These are phyloP conservation scores for Dinocampus coccinellae DNA, from an alignment of 2,888 invertebrate species.

Conservation along the genomic window DNA sequence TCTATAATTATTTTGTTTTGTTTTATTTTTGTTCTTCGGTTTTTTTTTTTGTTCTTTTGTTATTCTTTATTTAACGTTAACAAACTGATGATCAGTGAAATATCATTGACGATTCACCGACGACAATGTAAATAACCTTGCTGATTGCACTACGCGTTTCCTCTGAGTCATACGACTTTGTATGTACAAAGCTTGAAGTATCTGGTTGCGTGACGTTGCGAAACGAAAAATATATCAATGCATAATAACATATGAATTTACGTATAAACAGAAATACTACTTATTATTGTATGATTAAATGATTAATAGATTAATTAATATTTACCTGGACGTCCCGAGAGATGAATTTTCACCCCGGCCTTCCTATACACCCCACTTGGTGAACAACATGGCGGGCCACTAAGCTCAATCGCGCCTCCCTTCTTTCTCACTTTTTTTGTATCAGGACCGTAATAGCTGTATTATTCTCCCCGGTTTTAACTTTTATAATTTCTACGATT, in stretches of 20 bases:
- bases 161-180: constrained; percentile 59
- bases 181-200: constrained; percentile 24
- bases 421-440: constrained; percentile 37
- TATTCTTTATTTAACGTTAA: neutral
- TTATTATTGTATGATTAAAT: neutral
- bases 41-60: no score
- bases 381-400: constrained; percentile 83
- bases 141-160: constrained; percentile 55
- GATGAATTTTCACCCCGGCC: constrained; percentile 70
- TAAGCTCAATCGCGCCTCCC: constrained; percentile 53
- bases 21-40: no score
- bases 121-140: constrained; percentile 61
- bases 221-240: constrained; percentile 42
- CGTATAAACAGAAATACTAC: neutral
- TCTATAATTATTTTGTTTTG: no score
- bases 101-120: neutral
- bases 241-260: neutral
- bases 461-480: neutral
- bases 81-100: neutral
- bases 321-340: constrained; percentile 69
- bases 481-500: no score
- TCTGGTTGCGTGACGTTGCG: constrained; percentile 58
- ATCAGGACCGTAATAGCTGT: constrained; percentile 20
- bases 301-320: constrained; percentile 30
- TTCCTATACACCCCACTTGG: constrained; percentile 77